Evolutionary conservation across 1,140 invertebrate species (phyloP).

Genomic region (Callitettix versicolor): DNA sequence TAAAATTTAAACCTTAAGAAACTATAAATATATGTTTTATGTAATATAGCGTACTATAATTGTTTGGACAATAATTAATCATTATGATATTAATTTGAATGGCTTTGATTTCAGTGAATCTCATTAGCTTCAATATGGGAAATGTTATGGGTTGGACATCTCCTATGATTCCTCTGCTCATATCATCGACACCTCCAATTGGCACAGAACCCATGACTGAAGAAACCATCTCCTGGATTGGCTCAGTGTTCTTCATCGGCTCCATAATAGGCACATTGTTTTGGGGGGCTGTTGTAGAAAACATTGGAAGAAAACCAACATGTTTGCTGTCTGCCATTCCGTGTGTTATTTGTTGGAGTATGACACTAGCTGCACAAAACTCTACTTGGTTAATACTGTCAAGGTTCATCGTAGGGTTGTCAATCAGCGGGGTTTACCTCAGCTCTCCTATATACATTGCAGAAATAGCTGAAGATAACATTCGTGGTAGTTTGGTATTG

Average conservation of each 20-base stretch:
- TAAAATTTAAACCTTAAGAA: no score
- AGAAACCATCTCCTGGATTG: conserved; percentile 50
- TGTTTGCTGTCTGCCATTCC: conserved; percentile 57
- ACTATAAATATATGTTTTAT: no score
- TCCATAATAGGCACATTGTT: conserved; percentile 63
- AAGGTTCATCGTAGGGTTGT: conserved; percentile 62
- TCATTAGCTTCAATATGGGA: conserved; percentile 38
- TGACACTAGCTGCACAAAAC: conserved; percentile 51
- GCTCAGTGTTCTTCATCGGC: conserved; percentile 65
- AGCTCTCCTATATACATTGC: conserved; percentile 75
- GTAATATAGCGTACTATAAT: no score
- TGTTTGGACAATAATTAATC: no score
- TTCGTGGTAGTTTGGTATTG: conserved; percentile 67
- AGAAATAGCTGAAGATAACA: conserved; percentile 72
- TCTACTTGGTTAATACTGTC: conserved; percentile 53
- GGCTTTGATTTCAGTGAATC: conserved; percentile 38
- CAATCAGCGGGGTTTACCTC: conserved; percentile 65
- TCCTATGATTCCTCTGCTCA: conserved; percentile 35
- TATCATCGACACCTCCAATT: conserved; percentile 32
- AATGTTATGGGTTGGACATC: conserved; percentile 41
- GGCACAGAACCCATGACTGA: conserved; percentile 34
- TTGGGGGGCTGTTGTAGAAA: conserved; percentile 56
- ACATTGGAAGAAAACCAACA: conserved; percentile 60
- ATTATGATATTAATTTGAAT: no score
- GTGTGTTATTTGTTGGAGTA: conserved; percentile 63